Evolutionary conservation across 1,140 invertebrate species (phyloP).

Genomic region (Hylaeus anthracinus): DNA sequence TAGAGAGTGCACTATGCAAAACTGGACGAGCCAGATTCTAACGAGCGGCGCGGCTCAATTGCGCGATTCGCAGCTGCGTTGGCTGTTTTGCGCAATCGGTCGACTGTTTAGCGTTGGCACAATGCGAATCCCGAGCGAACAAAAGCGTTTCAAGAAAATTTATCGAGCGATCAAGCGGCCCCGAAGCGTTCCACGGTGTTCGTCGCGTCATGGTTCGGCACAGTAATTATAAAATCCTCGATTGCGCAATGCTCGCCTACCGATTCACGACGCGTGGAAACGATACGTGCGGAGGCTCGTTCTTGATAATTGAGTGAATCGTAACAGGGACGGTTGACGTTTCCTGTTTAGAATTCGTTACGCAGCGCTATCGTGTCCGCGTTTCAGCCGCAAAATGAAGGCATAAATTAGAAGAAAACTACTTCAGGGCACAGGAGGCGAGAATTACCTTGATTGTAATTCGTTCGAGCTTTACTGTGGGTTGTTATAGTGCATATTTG

Average conservation of each 20-base stretch:
- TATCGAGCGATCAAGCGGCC: slow-evolving; percentile 16
- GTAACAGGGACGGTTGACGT: background rate
- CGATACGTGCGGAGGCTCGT: background rate
- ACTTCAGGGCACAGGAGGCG: background rate
- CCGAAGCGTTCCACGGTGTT: background rate
- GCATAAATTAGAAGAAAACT: background rate
- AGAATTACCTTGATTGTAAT: background rate
- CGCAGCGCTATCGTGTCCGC: background rate
- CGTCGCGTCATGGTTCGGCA: too few species aligned
- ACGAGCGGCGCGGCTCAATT: slow-evolving; percentile 32
- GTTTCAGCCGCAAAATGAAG: background rate
- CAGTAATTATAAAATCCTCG: background rate
- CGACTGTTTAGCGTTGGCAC: background rate
- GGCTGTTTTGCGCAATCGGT: slow-evolving; percentile 32
- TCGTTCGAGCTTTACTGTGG: too few species aligned
- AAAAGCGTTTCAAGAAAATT: slow-evolving; percentile 31
- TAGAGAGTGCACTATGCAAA: slow-evolving; percentile 28
- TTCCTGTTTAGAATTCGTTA: slow-evolving; percentile 3
- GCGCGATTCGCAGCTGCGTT: slow-evolving; percentile 30
- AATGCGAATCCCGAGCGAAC: background rate
- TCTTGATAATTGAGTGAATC: background rate
- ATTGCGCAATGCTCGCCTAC: background rate
- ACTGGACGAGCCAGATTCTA: slow-evolving; percentile 7
- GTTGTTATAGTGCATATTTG: too few species aligned
- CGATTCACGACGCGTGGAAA: background rate